Base-by-base conservation (phyloP, 2,888 invertebrate genomes). In the Lasioglossum oenotherae region DNA sequence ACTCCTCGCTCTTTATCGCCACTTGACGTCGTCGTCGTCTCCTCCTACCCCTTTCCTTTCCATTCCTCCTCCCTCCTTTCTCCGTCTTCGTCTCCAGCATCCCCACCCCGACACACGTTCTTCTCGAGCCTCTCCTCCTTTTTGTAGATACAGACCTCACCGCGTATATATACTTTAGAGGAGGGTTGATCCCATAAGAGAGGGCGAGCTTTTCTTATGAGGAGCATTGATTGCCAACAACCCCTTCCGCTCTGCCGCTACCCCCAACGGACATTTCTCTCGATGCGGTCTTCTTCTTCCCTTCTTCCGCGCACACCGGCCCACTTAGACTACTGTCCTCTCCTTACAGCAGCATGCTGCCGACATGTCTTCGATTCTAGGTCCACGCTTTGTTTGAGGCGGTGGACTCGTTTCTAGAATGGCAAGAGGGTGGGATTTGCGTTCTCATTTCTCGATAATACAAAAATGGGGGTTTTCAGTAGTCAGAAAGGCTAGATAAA, bases 181-280 rank as follows among this genome's bases (percentile, higher is more conserved):
- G 91, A 90, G 92, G 91, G 90, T 92, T 92, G 90, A 92, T 93
- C 93, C 92, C 89, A 91, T 91, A 93, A 92, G 92, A 90, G 92
- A 92, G 92, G 92, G 94, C 88, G 92, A 92, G 93, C 93, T 93
- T 93, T 94, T 94, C 94, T 94, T 94, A 92, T 92, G 94, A 94
- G 91, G 89, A 94, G 95, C 95, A 95, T 95, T 95, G 95, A 95
- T 95, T 95, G 95, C 95, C 94, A 94, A 94, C 95, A 94, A 94
- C 91, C 93, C 93, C 91, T 89, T 91, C 90, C 82, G 16, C 27
- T n/a, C 82, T 44, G 82, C 19, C 81, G 73, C 67, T 76, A 72
- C 81, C 85, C 87, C 81, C 84, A 77, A 80, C 78, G 87, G 88
- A 84, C 57, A 80, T 88, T 86, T 86, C 80, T 77, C 79, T 81